A percentile compares a stretch with the other conserved stretches of the same genome.
Evolutionary conservation across 2,888 invertebrate species (phyloP).

Genomic region (Arrhopalites spinosus): DNA sequence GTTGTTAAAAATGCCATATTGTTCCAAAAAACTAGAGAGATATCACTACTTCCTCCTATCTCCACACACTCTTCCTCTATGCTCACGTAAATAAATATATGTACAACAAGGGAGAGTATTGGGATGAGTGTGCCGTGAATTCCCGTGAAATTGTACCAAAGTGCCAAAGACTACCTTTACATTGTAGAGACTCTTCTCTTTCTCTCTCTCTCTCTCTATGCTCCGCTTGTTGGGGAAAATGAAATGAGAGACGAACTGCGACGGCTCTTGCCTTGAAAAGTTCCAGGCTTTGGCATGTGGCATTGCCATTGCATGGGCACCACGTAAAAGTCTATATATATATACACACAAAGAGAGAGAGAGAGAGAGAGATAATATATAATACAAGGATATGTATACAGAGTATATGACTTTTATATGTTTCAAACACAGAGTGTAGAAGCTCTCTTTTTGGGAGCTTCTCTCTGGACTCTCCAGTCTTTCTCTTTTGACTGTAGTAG

Average conservation of each 20-base stretch:
- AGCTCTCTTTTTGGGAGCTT: background rate
- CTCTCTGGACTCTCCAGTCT: slow-evolving; percentile 23
- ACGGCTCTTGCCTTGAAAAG: slow-evolving; percentile 32
- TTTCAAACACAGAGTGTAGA: no score
- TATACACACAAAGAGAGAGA: no score
- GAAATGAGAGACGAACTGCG: slow-evolving; percentile 31
- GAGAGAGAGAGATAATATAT: background rate
- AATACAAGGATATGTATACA: background rate
- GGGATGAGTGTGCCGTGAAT: no score
- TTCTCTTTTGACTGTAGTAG: background rate
- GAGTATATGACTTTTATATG: background rate
- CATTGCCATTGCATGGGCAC: background rate
- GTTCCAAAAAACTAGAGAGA: no score
- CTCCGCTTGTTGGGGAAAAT: background rate
- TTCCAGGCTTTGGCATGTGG: slow-evolving; percentile 23
- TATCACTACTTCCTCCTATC: no score
- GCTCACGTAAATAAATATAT: no score
- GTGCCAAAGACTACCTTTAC: background rate
- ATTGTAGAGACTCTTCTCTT: slow-evolving; percentile 13
- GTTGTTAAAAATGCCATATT: no score
- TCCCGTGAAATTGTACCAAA: no score
- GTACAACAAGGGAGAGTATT: no score
- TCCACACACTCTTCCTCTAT: no score
- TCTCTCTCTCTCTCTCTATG: no score
- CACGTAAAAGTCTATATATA: slow-evolving; percentile 15